Percentiles rank a stretch among this genome's conserved stretches.
Evolutionary conservation across 2,888 invertebrate species (phyloP).

Genomic region (Andrena chrysosceles): DNA sequence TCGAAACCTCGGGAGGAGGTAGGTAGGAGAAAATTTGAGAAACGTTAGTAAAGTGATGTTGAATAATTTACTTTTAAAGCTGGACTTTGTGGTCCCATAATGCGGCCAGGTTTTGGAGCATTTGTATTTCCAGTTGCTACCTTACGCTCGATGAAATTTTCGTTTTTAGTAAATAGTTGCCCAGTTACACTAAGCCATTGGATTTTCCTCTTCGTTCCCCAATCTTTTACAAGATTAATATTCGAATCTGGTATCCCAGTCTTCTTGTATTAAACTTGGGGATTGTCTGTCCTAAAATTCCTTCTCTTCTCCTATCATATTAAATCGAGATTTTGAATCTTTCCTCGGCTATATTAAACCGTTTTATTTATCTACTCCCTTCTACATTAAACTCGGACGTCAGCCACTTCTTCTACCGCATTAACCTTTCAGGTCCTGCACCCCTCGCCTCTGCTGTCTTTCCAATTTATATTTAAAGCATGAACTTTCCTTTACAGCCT

Average conservation of each 20-base stretch:
- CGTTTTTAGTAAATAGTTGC: conserved; percentile 31
- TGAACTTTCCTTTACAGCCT: not conserved
- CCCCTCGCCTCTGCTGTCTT: not conserved
- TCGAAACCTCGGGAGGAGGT: no score
- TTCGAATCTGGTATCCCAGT: conserved; percentile 19
- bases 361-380: conserved; percentile 39
- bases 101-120: not conserved
- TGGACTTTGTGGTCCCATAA: not conserved
- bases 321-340: conserved; percentile 42
- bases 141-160: conserved; percentile 38
- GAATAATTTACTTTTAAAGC: no score
- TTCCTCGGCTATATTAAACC: conserved; percentile 19
- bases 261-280: conserved; percentile 32
- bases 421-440: conserved; percentile 24
- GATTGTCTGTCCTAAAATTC: conserved; percentile 13
- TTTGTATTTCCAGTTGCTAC: conserved; percentile 24
- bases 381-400: conserved; percentile 24
- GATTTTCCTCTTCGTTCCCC: not conserved
- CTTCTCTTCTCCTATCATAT: conserved; percentile 5
- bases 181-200: conserved; percentile 13
- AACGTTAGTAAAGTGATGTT: no score
- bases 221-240: conserved; percentile 27
- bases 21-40: no score
- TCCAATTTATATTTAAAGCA: conserved; percentile 38
- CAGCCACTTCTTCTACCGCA: conserved; percentile 24